phyloP scores from a whole-genome alignment of 2,888 invertebrate species.

The Eristalis pertinax region DNA sequence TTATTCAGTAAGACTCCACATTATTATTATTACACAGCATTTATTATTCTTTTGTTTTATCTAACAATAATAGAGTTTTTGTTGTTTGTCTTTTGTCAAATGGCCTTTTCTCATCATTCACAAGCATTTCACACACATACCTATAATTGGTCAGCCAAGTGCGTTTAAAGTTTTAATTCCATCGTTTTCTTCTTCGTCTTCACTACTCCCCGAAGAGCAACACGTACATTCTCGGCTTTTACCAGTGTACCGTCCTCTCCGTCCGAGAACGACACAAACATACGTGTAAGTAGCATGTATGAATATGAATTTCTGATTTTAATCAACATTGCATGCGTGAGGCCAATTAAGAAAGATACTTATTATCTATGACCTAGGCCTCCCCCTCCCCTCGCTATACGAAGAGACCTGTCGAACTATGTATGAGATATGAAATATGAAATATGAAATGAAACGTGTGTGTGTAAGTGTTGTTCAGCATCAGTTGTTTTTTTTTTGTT shows the following conservation, averaged over 20 bases:
- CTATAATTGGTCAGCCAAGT: constrained; percentile 33
- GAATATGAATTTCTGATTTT: constrained; percentile 13
- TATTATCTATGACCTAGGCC: background rate
- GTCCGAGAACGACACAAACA: too few species aligned
- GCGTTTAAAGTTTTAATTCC: constrained; percentile 8
- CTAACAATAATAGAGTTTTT: constrained; percentile 43
- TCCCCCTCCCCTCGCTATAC: too few species aligned
- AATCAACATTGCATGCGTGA: constrained; percentile 60
- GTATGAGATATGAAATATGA: constrained; percentile 5
- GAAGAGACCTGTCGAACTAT: background rate
- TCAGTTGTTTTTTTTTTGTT: constrained; percentile 2
- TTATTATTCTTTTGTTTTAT: constrained; percentile 47
- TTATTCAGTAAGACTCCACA: constrained; percentile 14
- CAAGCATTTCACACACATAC: constrained; percentile 14
- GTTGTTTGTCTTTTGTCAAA: constrained; percentile 49
- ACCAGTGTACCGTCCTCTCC: background rate
- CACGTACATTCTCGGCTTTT: too few species aligned
- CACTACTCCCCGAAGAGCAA: background rate
- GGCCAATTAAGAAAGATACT: constrained; percentile 6
- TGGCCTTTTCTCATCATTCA: constrained; percentile 25
- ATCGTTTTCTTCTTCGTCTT: background rate
- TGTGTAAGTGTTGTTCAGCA: constrained; percentile 55
- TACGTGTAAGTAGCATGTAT: constrained; percentile 32
- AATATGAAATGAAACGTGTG: constrained; percentile 36
- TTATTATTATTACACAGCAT: constrained; percentile 50